phyloP scores from a whole-genome alignment of 2,888 invertebrate genomes.

The Xestobium rufovillosum region DNA sequence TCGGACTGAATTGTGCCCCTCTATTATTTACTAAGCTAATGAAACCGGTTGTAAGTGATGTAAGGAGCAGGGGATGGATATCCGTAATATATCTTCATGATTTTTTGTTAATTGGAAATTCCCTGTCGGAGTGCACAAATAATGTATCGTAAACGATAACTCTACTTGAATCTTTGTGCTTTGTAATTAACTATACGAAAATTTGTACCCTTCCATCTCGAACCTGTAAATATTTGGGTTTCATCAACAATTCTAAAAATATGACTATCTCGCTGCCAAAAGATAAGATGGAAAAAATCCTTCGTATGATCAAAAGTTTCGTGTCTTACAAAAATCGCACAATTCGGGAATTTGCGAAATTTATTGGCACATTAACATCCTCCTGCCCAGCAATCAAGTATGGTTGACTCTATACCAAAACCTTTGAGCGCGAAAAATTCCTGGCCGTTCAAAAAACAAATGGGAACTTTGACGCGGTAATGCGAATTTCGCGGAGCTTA shows the following conservation, averaged over 20 bases:
- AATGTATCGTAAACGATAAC: conserved; percentile 8
- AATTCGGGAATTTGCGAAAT: background rate
- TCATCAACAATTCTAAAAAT: conserved; percentile 7
- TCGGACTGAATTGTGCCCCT: conserved; percentile 17
- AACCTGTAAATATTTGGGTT: conserved; percentile 12
- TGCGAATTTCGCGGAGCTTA: too few relatives aligned
- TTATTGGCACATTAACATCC: too few relatives aligned
- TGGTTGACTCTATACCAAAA: too few relatives aligned
- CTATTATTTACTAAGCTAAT: conserved; percentile 20
- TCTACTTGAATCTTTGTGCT: conserved; percentile 13
- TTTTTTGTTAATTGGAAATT: conserved; percentile 14
- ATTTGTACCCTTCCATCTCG: conserved; percentile 7
- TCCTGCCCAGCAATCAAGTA: too few relatives aligned
- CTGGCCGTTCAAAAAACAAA: too few relatives aligned
- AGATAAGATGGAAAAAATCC: conserved; percentile 4
- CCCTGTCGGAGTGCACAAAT: conserved; percentile 7
- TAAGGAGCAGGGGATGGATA: conserved; percentile 10
- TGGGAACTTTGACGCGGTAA: too few relatives aligned
- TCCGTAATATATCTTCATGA: conserved; percentile 17
- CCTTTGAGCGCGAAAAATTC: too few relatives aligned
- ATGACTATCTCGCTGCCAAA: conserved; percentile 7
- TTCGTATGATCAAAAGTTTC: background rate
- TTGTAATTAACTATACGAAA: conserved; percentile 15
- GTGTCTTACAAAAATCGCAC: background rate
- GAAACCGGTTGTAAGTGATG: conserved; percentile 14